A percentile compares a stretch with the other conserved stretches of the same genome.
Evolutionary conservation across 2,797 vertebrate species (phyloP).

Genomic region (Sebastes umbrosus): DNA sequence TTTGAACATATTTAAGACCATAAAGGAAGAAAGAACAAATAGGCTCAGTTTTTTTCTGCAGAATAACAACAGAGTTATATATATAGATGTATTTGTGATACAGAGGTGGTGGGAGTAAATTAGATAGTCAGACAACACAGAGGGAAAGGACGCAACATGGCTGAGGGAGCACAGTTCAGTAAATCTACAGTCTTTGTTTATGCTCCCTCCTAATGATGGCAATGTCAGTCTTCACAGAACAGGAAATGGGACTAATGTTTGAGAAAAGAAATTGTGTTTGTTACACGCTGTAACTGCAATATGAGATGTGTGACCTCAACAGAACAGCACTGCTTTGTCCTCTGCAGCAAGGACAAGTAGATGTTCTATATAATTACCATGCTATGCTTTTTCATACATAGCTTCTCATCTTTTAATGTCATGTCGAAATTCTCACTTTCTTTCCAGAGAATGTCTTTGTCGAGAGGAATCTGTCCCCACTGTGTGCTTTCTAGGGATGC

Average conservation of each 20-base stretch:
- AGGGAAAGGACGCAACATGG: constrained; percentile 41
- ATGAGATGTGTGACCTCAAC: constrained; percentile 20
- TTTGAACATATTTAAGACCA: constrained; percentile 20
- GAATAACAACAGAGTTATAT: constrained; percentile 43
- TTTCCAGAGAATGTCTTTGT: background rate
- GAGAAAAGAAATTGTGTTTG: constrained; percentile 42
- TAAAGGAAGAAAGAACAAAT: constrained; percentile 29
- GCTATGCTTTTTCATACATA: background rate
- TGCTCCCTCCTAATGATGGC: constrained; percentile 47
- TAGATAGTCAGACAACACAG: constrained; percentile 40
- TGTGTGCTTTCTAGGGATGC: background rate
- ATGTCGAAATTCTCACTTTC: background rate
- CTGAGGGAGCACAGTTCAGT: constrained; percentile 47
- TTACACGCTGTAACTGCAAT: constrained; percentile 26
- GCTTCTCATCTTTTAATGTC: background rate
- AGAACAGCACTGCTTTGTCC: background rate
- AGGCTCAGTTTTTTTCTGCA: constrained; percentile 27
- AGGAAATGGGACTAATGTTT: constrained; percentile 60
- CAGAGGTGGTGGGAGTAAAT: constrained; percentile 37
- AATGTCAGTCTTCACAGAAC: constrained; percentile 46
- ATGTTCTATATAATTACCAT: background rate
- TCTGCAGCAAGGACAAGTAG: background rate
- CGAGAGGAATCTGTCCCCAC: background rate
- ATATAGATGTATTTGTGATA: constrained; percentile 29
- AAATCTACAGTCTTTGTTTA: constrained; percentile 59